phyloP scores from a whole-genome alignment of 37 sponge, comb jelly and placozoan species.

The Haliclona indistincta region DNA sequence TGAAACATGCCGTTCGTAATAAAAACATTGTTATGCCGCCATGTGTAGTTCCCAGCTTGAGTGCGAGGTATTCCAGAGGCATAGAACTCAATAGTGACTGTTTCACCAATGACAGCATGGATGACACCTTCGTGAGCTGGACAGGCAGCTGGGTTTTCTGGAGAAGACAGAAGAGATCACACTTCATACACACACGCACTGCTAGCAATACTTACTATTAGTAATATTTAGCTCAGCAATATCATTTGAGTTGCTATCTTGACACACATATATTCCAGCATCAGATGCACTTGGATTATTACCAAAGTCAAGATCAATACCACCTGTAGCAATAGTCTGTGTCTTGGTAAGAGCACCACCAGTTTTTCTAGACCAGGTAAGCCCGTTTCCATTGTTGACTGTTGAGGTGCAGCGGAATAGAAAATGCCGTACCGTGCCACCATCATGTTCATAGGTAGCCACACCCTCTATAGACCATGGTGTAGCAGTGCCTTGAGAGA shows the following conservation, averaged over 20 bases:
- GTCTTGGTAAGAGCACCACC: not conserved
- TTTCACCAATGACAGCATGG: not conserved
- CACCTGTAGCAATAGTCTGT: not conserved
- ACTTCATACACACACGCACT: not conserved
- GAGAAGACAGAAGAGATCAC: not conserved
- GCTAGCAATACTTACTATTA: not conserved
- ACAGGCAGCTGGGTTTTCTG: not conserved
- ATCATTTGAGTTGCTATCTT: not conserved
- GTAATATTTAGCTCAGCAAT: not conserved
- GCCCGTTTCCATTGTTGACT: not conserved
- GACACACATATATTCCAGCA: slow-evolving; percentile 16
- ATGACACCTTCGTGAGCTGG: not conserved
- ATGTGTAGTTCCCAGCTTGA: not conserved
- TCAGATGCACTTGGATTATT: slow-evolving; percentile 3
- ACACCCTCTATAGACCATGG: slow-evolving; percentile 28
- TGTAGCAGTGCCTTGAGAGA: too few species aligned
- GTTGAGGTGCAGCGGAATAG: slow-evolving; percentile 30
- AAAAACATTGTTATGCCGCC: not conserved
- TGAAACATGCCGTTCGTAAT: not conserved
- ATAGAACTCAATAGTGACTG: slow-evolving; percentile 8
- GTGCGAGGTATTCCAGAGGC: not conserved
- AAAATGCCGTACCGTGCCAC: not conserved
- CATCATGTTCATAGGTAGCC: slow-evolving; percentile 23
- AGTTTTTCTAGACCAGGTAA: slow-evolving; percentile 25
- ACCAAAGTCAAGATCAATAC: too few species aligned